Percentiles rank a stretch among this genome's conserved stretches.
phyloP scores from a whole-genome alignment of 35 echinoderm and acorn worm species.

The Ptychodera flava region DNA sequence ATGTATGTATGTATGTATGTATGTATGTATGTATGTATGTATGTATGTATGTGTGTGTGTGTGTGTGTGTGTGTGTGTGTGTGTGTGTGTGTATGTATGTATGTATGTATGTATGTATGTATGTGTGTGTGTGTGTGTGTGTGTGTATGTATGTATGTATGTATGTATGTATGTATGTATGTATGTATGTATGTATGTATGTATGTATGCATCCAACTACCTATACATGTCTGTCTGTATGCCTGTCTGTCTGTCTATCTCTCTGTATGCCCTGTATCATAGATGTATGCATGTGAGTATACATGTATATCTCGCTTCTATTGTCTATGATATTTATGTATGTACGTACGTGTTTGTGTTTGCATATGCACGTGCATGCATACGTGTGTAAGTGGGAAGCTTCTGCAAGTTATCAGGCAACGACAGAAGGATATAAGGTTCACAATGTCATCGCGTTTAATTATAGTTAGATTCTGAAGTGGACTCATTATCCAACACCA shows the following conservation, averaged over 20 bases:
- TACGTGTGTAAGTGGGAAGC: too few relatives aligned
- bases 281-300: neutral
- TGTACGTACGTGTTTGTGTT: neutral
- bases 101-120: conserved; percentile 2
- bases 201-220: neutral
- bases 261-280: neutral
- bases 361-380: neutral
- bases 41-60: neutral
- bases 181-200: neutral
- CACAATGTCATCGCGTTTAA: too few relatives aligned
- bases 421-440: too few relatives aligned
- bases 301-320: neutral
- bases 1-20: conserved; percentile 2
- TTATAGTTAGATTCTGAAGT: too few relatives aligned
- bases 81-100: neutral
- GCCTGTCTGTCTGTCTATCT: neutral
- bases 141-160: neutral
- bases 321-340: too few relatives aligned
- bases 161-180: neutral
- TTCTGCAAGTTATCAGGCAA: too few relatives aligned
- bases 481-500: too few relatives aligned
- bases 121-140: neutral
- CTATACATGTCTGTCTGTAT: neutral
- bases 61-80: neutral
- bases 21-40: neutral